Evolutionary conservation across 2,113 vertebrate genomes (phyloP).

Genomic region (Mugil cephalus): DNA sequence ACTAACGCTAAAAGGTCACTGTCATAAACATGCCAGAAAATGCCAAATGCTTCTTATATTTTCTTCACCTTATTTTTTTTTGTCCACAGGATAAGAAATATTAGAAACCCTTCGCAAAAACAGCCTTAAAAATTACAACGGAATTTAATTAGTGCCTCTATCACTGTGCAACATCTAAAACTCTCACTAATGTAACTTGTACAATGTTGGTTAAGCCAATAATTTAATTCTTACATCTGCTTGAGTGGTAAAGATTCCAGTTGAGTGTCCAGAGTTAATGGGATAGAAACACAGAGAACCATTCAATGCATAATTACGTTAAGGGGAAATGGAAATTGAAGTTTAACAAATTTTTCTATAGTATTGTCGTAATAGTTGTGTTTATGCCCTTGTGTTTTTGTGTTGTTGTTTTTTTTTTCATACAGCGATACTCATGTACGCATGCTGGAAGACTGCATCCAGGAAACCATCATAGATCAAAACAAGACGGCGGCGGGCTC

Average conservation of each 20-base stretch:
- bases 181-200: not conserved
- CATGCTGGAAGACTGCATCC: conserved; percentile 98
- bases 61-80: not conserved
- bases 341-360: not conserved
- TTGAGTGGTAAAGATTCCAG: no score
- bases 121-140: no score
- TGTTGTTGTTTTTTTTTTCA: conserved; percentile 6
- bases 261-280: no score
- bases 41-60: no score
- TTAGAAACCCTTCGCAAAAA: not conserved
- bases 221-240: no score
- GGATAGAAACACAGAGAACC: no score
- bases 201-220: not conserved
- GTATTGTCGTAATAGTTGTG: not conserved
- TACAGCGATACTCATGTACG: conserved; percentile 96
- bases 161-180: no score
- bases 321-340: not conserved
- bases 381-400: not conserved
- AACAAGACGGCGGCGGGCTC: conserved; percentile 97
- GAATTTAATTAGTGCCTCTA: no score
- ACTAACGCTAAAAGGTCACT: conserved; percentile 96
- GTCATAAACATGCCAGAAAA: not conserved
- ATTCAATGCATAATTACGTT: not conserved
- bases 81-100: not conserved
- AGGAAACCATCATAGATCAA: conserved; percentile 96